Percentiles rank a stretch among this genome's conserved stretches.
These are phyloP conservation scores for Agapornis canus DNA, from an alignment of 2,797 vertebrate species.

Conservation along the genomic window DNA sequence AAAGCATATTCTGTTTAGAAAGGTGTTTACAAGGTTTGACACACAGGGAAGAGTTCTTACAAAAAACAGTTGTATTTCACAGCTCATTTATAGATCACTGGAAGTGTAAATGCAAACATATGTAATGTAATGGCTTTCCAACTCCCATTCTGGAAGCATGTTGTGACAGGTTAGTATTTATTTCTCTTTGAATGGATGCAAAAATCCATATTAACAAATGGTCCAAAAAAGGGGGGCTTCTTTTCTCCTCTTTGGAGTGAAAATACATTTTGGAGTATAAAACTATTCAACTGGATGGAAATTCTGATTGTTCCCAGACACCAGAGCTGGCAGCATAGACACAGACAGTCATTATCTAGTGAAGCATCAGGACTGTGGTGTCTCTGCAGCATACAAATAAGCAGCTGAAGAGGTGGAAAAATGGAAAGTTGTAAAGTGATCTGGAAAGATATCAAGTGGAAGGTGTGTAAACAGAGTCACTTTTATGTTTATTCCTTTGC, in stretches of 20 bases:
- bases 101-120: neutral
- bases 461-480: neutral
- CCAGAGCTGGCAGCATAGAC: neutral
- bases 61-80: neutral
- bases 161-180: neutral
- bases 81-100: neutral
- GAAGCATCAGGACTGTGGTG: slow-evolving; percentile 26
- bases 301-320: slow-evolving; percentile 30
- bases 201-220: neutral
- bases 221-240: neutral
- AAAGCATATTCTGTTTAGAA: neutral
- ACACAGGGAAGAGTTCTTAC: neutral
- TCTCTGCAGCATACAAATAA: slow-evolving; percentile 52
- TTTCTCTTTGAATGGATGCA: neutral
- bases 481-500: slow-evolving; percentile 24
- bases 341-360: slow-evolving; percentile 29
- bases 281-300: neutral
- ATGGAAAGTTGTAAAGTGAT: slow-evolving; percentile 55
- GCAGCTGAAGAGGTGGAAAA: slow-evolving; percentile 30
- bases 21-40: neutral
- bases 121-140: neutral
- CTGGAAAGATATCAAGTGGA: slow-evolving; percentile 11
- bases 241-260: neutral
- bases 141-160: neutral
- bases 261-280: neutral